phyloP scores from a whole-genome alignment of 2,888 invertebrate genomes.

The Miltochrista miniata region DNA sequence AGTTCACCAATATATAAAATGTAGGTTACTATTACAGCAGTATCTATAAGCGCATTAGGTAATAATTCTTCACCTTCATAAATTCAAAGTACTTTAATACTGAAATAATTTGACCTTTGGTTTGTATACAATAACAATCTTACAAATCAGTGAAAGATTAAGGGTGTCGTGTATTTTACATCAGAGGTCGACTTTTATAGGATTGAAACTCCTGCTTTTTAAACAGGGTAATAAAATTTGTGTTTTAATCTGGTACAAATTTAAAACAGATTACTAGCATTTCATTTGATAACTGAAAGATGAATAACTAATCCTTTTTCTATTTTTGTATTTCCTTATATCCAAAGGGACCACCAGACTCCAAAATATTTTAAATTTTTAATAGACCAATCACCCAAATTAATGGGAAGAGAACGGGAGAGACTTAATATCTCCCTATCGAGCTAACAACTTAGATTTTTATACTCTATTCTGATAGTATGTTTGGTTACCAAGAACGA shows the following conservation, averaged over 20 bases:
- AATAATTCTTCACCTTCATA: slow-evolving; percentile 63
- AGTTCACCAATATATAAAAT: slow-evolving; percentile 27
- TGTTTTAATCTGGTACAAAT: slow-evolving; percentile 19
- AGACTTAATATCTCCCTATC: no score
- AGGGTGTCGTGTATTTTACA: slow-evolving; percentile 45
- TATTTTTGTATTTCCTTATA: neutral
- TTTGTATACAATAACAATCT: slow-evolving; percentile 57
- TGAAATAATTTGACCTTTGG: slow-evolving; percentile 56
- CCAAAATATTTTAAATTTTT: neutral
- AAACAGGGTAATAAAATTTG: slow-evolving; percentile 7
- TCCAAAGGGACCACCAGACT: neutral
- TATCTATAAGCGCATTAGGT: slow-evolving; percentile 46
- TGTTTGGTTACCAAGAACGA: no score
- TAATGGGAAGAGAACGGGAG: neutral
- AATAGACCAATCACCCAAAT: neutral
- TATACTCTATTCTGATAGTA: no score
- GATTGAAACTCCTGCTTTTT: slow-evolving; percentile 17
- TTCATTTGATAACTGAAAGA: slow-evolving; percentile 2
- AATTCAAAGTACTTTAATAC: slow-evolving; percentile 43
- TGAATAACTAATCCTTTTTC: neutral
- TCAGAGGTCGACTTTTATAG: slow-evolving; percentile 35
- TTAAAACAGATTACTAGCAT: slow-evolving; percentile 6
- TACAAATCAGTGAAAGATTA: slow-evolving; percentile 58
- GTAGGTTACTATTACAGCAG: slow-evolving; percentile 48
- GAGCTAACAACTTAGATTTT: no score